Evolutionary conservation across 64 coral and sea anemone species (phyloP), one percentile per base, ranked within the genome.

Genomic region (Actinia tenebrosa): DNA sequence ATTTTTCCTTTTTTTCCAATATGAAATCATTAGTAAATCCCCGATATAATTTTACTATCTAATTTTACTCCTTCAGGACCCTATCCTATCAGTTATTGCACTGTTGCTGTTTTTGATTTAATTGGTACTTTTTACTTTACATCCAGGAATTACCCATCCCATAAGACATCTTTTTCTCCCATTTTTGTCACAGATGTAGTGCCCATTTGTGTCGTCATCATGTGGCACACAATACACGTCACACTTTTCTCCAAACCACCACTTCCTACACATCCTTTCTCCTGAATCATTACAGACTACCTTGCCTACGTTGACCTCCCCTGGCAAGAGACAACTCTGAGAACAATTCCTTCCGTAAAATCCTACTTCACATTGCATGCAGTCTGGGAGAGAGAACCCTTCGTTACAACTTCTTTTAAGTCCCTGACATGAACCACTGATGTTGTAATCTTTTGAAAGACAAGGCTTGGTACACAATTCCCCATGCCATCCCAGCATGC

Each of bases 231-330:
- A 96, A 25, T 96, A 68, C 53, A 64, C 81, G 22, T 84, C 45
- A 81, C 94, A 96, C 14, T 93, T 66, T 71, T 25, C 22, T 42
- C 94, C 94, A 82, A 87, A 58, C 94, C 94, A 96, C 83, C 94
- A 89, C 66, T 83, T 77, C 42, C 86, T 84, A 46, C 91, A 92
- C 64, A 77, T 84, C 37, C 84, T 60, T 18, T 92, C 72, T 19
- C 91, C 91, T 13, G 69, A 13, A 5, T 71, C 61, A 53, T 71
- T 60, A 59, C 91, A 92, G 52, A 20, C 46, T 18, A 84, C 78
- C 17, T 85, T 85, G 22, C 52, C 47, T 30, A 60, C 15, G 18
- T 85, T 81, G n/a, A 20, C n/a, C 53, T 56, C 78, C 7, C 66
- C 66, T 19, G 64, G 64, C 3, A 13, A 45, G 42, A 89, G 27